Evolutionary conservation across 2,113 vertebrate genomes (phyloP), one percentile per base, ranked within the genome.

Genomic region (Chaenocephalus aceratus): DNA sequence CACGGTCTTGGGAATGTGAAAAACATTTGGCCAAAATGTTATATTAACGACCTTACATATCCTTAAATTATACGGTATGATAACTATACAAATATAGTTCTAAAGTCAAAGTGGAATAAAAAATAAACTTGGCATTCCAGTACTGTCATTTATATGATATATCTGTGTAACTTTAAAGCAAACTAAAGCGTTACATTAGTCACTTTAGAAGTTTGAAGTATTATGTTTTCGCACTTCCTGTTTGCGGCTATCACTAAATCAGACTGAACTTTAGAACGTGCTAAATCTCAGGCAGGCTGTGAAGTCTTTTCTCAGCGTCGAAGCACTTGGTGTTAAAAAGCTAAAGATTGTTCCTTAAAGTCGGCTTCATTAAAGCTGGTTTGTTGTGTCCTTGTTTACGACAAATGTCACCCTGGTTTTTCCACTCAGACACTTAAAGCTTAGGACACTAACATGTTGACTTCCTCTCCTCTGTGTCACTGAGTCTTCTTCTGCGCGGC

Each of bases 401-500:
- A 41, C 14, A 45, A 58, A 36, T 10, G 9, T n/a, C 30, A 7
- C 1, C 3, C 3, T n/a, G 49, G n/a, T 5, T 41, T 36, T 6
- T 36, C 14, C 0, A 11, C 21, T 10, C 9, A 51, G 46, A 64
- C n/a, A 60, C 0, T 0, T 52, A n/a, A 26, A 15, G 46, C 21
- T 51, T 26, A 14, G 54, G 18, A 54, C 18, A 54, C 18, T 44
- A 52, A 54, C 34, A 3, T 21, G 2, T 3, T 41, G 30, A 16
- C 8, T 18, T 46, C 49, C 16, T 13, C n/a, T 1, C 1, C 1
- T 63, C 45, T 3, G 16, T 12, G 63, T 74, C 87, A 93, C 45
- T 85, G 72, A 0, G 45, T 81, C 84, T 94, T 94, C 72, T 79
- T 94, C 71, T 69, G 86, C 34, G 6, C 21, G 2, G 18, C 48